Percentiles rank a stretch among this genome's conserved stretches.
Evolutionary conservation across 2,888 invertebrate genomes (phyloP).

Genomic region (Cyclophora punctaria): DNA sequence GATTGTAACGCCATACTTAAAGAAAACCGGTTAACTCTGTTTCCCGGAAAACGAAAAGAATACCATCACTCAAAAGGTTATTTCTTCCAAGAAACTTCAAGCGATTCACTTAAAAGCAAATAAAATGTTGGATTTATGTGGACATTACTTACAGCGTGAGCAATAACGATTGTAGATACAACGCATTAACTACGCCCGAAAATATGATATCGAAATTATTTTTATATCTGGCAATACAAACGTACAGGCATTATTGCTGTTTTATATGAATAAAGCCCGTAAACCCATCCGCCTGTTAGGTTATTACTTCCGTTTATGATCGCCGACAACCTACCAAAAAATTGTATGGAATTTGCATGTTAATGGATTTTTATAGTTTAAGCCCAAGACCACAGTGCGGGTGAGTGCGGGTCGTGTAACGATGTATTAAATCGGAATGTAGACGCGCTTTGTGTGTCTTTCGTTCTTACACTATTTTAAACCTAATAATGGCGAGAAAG

Average conservation of each 20-base stretch:
- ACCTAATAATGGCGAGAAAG: no score
- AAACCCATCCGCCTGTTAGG: conserved; percentile 35
- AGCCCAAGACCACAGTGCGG: no score
- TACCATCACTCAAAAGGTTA: conserved; percentile 4
- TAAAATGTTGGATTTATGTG: conserved; percentile 17
- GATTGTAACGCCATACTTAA: no score
- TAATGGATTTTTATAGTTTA: neutral
- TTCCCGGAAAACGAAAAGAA: neutral
- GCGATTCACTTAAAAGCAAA: conserved; percentile 20
- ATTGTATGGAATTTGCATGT: neutral
- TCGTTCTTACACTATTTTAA: no score
- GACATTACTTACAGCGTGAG: conserved; percentile 18
- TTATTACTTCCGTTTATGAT: conserved; percentile 43
- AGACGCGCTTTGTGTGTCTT: no score
- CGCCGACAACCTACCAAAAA: conserved; percentile 7
- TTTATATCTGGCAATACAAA: conserved; percentile 34
- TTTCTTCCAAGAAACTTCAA: conserved; percentile 4
- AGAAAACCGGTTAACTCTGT: no score
- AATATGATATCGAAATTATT: conserved; percentile 31
- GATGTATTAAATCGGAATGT: no score
- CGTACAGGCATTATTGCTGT: conserved; percentile 30
- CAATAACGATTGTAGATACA: conserved; percentile 18
- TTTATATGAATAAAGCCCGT: conserved; percentile 38
- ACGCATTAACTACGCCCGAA: conserved; percentile 21
- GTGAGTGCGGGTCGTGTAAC: no score